Evolutionary conservation across 2,113 vertebrate genomes (phyloP).

Genomic region (Pelmatolapia mariae): DNA sequence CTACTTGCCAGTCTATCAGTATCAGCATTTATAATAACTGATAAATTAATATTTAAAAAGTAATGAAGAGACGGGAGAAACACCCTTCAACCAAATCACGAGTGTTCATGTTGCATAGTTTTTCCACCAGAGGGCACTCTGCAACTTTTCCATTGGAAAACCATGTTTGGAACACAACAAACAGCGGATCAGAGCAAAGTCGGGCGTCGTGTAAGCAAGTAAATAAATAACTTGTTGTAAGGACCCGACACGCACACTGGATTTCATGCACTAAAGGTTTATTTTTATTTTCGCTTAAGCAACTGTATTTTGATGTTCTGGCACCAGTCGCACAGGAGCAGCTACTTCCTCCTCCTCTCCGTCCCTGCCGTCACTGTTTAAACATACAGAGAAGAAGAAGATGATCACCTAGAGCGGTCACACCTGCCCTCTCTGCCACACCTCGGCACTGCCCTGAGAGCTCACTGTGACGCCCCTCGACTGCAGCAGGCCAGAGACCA

Average conservation of each 20-base stretch:
- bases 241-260: background rate
- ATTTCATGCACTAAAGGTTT: background rate
- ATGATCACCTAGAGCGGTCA: background rate
- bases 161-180: background rate
- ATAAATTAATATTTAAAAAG: background rate
- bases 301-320: background rate
- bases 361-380: background rate
- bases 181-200: background rate
- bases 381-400: background rate
- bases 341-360: background rate
- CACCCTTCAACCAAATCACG: background rate
- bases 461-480: background rate
- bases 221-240: background rate
- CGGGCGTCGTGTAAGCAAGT: rapidly evolving
- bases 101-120: background rate
- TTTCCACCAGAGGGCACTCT: background rate
- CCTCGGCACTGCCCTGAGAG: background rate
- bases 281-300: background rate
- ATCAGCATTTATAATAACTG: background rate
- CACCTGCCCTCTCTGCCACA: background rate
- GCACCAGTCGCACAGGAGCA: background rate
- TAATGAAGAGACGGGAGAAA: rapidly evolving
- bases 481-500: background rate
- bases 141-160: background rate
- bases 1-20: background rate